A percentile compares a stretch with the other conserved stretches of the same genome.
Evolutionary conservation across 1,140 invertebrate species (phyloP).

Genomic region (Drosophila equinoxialis): DNA sequence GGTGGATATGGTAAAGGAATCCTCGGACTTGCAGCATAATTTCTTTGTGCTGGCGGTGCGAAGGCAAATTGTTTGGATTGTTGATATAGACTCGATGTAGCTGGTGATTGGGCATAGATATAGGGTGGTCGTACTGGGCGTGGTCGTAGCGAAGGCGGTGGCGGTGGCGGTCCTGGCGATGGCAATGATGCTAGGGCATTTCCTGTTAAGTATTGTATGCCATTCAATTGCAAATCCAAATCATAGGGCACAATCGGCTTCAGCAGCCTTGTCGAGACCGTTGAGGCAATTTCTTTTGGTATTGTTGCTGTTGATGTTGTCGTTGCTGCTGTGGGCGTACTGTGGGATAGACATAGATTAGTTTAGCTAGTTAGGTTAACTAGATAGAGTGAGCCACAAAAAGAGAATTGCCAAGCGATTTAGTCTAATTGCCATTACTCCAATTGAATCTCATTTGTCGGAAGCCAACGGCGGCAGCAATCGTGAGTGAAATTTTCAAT

Average conservation of each 20-base stretch:
- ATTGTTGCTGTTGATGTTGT: conserved; percentile 23
- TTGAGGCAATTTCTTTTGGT: conserved; percentile 21
- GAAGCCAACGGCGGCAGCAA: conserved; percentile 61
- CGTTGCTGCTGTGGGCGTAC: conserved; percentile 49
- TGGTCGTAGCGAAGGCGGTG: conserved; percentile 22
- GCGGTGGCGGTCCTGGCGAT: not conserved
- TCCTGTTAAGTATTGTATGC: conserved; percentile 51
- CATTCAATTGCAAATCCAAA: conserved; percentile 56
- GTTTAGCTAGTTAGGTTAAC: not conserved
- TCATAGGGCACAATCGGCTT: conserved; percentile 71
- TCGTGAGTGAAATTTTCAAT: conserved; percentile 57
- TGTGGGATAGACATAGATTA: conserved; percentile 11
- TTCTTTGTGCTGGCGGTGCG: conserved; percentile 46
- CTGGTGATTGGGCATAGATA: conserved; percentile 34
- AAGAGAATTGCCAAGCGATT: conserved; percentile 31
- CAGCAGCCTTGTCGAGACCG: conserved; percentile 28
- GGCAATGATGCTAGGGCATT: conserved; percentile 51
- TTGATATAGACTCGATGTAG: conserved; percentile 33
- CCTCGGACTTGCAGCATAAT: conserved; percentile 50
- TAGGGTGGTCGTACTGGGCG: conserved; percentile 26
- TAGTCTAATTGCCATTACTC: conserved; percentile 35
- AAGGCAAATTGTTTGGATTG: conserved; percentile 72
- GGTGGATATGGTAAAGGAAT: conserved; percentile 74
- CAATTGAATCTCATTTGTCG: conserved; percentile 61
- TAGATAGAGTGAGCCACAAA: not conserved